A percentile compares a stretch with the other conserved stretches of the same genome.
These are phyloP conservation scores for Eriosoma lanigerum DNA, from an alignment of 1,140 invertebrate species.

Conservation along the genomic window DNA sequence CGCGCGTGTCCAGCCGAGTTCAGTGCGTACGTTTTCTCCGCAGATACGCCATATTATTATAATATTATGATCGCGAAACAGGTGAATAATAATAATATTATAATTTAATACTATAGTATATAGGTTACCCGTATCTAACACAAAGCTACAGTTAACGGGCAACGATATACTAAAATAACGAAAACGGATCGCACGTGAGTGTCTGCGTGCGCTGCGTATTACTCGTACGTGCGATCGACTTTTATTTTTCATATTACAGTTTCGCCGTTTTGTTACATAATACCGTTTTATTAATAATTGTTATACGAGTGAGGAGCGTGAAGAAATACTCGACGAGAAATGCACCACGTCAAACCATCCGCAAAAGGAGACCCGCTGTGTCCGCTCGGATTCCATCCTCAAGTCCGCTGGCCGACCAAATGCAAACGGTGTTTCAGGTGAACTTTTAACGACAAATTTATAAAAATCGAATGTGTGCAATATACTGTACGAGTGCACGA, in stretches of 20 bases:
- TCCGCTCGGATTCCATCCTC: slow-evolving; percentile 89
- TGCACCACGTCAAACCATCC: slow-evolving; percentile 79
- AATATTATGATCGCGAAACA: not conserved
- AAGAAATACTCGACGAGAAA: slow-evolving; percentile 56
- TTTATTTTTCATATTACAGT: too few species aligned
- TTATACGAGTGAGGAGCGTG: too few species aligned
- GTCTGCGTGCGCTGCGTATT: not conserved
- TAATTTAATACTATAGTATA: too few species aligned
- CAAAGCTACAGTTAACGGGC: too few species aligned
- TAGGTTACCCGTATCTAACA: too few species aligned
- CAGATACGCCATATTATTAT: not conserved
- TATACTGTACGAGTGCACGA: too few species aligned
- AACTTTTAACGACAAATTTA: not conserved
- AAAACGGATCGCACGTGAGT: not conserved
- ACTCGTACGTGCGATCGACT: too few species aligned
- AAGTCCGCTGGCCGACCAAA: slow-evolving; percentile 87
- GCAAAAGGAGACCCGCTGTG: slow-evolving; percentile 84
- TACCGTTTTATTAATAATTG: too few species aligned
- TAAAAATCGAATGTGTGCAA: too few species aligned
- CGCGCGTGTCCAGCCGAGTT: not conserved
- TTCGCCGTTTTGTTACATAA: too few species aligned
- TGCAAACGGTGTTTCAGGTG: slow-evolving; percentile 90
- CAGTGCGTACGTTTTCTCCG: slow-evolving; percentile 1
- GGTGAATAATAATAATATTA: not conserved
- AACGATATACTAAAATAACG: too few species aligned